A percentile compares a stretch with the other conserved stretches of the same genome.
Conservation (phyloP, 2,888 invertebrate species). For the Calameuta pallipes region DNA sequence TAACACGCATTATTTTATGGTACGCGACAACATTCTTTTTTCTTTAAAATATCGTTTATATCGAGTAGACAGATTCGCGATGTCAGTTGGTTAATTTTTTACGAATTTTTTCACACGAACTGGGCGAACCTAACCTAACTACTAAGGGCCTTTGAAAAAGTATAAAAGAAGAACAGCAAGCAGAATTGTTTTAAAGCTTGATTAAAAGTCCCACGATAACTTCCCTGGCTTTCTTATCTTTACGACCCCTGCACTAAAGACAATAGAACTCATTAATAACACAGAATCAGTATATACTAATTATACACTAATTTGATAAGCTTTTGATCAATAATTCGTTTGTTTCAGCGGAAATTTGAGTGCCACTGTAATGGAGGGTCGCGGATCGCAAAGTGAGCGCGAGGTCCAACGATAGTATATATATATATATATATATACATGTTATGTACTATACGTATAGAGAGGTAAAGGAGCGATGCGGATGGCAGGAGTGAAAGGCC, state of each 20-base stretch:
- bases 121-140: not conserved
- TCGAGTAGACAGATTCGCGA: not conserved
- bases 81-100: not conserved
- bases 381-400: slow-evolving; percentile 20
- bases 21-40: not conserved
- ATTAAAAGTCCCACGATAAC: not conserved
- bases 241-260: not conserved
- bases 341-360: slow-evolving; percentile 32
- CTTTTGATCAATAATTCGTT: not conserved
- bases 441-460: slow-evolving; percentile 15
- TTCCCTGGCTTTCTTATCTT: not conserved
- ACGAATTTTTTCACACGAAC: not conserved
- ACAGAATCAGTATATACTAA: not conserved
- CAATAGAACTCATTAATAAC: not conserved
- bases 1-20: not conserved
- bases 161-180: not conserved
- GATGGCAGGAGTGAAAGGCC: slow-evolving; percentile 67
- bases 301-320: not conserved
- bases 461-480: slow-evolving; percentile 57
- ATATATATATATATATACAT: slow-evolving; percentile 11
- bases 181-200: not conserved
- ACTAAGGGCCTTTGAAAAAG: not conserved
- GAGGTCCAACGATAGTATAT: slow-evolving; percentile 18
- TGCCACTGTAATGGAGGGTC: slow-evolving; percentile 43
- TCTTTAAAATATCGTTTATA: not conserved